Evolutionary conservation across 2,797 vertebrate species (phyloP).

Genomic region (Pantherophis vulpinus): DNA sequence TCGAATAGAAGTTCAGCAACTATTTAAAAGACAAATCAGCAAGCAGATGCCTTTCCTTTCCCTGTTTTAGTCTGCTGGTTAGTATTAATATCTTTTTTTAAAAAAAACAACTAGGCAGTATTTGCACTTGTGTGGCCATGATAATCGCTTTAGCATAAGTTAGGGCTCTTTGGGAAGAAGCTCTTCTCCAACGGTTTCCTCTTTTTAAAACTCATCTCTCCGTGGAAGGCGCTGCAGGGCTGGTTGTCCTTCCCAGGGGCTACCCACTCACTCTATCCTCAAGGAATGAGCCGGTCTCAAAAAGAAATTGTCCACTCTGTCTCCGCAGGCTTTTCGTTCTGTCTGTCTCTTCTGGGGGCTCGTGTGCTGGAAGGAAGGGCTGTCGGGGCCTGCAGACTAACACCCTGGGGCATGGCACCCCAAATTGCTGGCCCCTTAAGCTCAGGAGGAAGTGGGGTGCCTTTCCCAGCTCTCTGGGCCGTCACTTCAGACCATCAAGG

Average conservation of each 20-base stretch:
- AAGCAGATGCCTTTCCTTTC: slow-evolving; percentile 50
- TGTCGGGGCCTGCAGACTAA: no score
- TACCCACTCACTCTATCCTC: not conserved
- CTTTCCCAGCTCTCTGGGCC: not conserved
- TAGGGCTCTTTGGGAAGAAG: slow-evolving; percentile 18
- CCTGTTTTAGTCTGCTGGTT: slow-evolving; percentile 23
- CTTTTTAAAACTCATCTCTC: not conserved
- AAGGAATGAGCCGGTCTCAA: slow-evolving; percentile 26
- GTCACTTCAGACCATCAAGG: not conserved
- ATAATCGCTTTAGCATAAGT: slow-evolving; percentile 36
- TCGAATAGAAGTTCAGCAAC: slow-evolving; percentile 22
- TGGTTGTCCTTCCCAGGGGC: not conserved
- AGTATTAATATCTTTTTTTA: slow-evolving; percentile 26
- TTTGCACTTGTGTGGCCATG: slow-evolving; percentile 49
- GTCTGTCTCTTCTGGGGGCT: not conserved
- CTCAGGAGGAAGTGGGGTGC: not conserved
- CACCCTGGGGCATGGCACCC: not conserved
- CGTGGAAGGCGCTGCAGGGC: not conserved
- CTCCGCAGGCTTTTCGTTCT: no score
- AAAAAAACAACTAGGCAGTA: slow-evolving; percentile 15
- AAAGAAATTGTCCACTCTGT: slow-evolving; percentile 11
- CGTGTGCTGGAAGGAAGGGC: no score
- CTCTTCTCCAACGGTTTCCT: not conserved
- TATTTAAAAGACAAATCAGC: not conserved
- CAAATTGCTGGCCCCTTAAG: not conserved